phyloP scores from a whole-genome alignment of 2,113 vertebrate species.

The Halichoerus grypus region DNA sequence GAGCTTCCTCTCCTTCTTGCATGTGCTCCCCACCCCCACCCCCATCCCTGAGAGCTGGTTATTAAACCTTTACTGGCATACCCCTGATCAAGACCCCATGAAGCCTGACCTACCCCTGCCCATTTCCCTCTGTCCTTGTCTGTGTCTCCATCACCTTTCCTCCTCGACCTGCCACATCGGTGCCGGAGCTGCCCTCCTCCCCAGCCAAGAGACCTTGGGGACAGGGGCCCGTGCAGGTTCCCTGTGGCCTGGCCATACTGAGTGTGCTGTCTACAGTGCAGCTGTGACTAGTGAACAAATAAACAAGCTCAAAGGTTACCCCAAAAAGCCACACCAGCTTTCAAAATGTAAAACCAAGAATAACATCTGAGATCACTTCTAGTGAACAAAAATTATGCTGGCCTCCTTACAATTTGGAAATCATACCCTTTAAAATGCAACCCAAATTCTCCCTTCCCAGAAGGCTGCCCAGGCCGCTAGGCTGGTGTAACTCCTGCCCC shows the following conservation, averaged over 20 bases:
- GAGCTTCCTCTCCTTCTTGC: background rate
- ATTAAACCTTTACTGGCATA: background rate
- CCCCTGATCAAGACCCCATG: no score
- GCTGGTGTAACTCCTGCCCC: background rate
- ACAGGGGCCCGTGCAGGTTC: no score
- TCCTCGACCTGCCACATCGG: background rate
- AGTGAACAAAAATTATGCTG: background rate
- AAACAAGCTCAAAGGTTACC: background rate
- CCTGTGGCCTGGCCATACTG: background rate
- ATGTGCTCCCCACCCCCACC: rapidly evolving
- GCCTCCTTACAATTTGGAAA: background rate
- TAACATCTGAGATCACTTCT: background rate
- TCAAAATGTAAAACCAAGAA: background rate
- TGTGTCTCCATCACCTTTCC: background rate
- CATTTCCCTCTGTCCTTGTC: background rate
- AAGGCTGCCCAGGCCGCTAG: background rate
- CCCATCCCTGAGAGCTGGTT: background rate
- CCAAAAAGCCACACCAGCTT: background rate
- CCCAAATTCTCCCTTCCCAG: background rate
- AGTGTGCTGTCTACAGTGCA: background rate
- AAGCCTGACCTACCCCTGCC: background rate
- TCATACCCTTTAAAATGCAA: background rate
- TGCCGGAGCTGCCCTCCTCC: background rate
- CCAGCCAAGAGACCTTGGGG: background rate
- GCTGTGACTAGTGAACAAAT: background rate